Percentiles rank a stretch among this genome's conserved stretches.
Evolutionary conservation across 2,888 invertebrate species (phyloP).

Genomic region (Agapetus fuscipes): DNA sequence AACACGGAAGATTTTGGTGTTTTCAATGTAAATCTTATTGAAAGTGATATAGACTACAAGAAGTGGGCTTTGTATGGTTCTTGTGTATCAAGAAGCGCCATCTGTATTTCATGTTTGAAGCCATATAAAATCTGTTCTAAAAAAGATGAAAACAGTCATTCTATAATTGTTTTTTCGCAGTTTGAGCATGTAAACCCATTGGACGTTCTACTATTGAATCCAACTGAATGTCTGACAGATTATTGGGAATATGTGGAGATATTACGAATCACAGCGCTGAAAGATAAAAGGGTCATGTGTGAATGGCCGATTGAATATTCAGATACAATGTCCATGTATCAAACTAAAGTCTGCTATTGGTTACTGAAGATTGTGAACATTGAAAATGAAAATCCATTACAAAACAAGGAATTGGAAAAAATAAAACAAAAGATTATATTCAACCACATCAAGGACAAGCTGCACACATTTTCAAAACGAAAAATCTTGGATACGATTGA

Average conservation of each 20-base stretch:
- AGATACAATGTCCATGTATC: conserved; percentile 4
- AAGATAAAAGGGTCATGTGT: not conserved
- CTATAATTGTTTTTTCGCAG: conserved; percentile 1
- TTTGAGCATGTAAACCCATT: conserved; percentile 1
- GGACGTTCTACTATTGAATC: conserved; percentile 1
- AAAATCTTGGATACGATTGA: not conserved
- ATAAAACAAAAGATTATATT: not conserved
- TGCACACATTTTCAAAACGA: too few species aligned
- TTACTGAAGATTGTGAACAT: not conserved
- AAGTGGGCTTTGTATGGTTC: conserved; percentile 8
- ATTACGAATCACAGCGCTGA: conserved; percentile 1
- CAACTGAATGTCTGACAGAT: conserved; percentile 2
- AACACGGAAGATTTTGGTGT: not conserved
- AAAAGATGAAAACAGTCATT: conserved; percentile 1
- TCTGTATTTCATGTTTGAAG: conserved; percentile 4
- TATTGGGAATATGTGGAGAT: conserved; percentile 13
- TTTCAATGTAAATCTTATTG: conserved; percentile 2
- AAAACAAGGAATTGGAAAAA: too few species aligned
- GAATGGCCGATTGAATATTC: conserved; percentile 1
- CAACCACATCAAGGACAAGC: too few species aligned
- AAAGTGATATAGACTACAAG: conserved; percentile 1
- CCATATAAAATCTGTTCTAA: too few species aligned
- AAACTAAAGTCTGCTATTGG: conserved; percentile 6
- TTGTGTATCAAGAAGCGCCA: conserved; percentile 6
- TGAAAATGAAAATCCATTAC: too few species aligned